These are phyloP conservation scores for Brassicogethes aeneus DNA, from an alignment of 2,888 invertebrate genomes.

Conservation along the genomic window DNA sequence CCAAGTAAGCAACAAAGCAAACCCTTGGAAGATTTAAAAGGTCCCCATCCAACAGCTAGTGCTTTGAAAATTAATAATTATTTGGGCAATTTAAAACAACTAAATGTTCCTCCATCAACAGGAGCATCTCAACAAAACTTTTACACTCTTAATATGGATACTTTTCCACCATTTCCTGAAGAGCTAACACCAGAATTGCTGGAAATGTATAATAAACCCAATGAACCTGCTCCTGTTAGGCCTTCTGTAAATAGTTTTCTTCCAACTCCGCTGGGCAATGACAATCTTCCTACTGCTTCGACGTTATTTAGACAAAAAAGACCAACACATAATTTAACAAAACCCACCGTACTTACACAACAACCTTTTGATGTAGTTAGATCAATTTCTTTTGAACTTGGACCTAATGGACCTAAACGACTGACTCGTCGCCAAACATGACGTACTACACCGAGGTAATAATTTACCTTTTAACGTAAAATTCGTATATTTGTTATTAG, in stretches of 20 bases:
- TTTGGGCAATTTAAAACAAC: no score
- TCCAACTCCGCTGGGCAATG: background rate
- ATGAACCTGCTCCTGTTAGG: background rate
- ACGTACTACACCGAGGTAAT: no score
- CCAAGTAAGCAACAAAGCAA: background rate
- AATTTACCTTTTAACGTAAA: no score
- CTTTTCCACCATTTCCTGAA: background rate
- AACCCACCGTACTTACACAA: background rate
- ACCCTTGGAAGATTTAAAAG: background rate
- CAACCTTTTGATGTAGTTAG: constrained; percentile 16
- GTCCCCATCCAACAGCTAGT: background rate
- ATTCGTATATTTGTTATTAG: no score
- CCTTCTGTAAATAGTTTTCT: background rate
- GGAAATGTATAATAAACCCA: background rate
- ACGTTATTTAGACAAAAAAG: background rate
- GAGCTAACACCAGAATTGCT: background rate
- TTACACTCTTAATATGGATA: background rate
- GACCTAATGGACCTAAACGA: constrained; percentile 33
- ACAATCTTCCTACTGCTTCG: constrained; percentile 1
- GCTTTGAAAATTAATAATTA: no score
- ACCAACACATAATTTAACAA: no score
- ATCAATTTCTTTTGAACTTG: constrained; percentile 31
- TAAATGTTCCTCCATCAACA: no score
- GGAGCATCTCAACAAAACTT: background rate
- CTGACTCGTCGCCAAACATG: no score